These are phyloP conservation scores for Ophonus ardosiacus DNA, from an alignment of 2,888 invertebrate genomes.

Conservation along the genomic window DNA sequence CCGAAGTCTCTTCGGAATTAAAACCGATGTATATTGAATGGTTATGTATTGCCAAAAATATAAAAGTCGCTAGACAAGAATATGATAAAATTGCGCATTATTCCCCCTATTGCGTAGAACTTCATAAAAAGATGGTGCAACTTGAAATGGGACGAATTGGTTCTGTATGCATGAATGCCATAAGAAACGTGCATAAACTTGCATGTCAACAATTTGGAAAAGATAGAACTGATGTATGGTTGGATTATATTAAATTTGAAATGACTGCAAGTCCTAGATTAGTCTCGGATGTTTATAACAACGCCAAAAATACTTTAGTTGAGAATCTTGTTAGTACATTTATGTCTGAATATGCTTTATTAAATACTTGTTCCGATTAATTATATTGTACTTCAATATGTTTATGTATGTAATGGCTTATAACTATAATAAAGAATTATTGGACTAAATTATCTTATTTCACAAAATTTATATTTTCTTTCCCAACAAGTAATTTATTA, in stretches of 20 bases:
- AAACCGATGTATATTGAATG: conserved; percentile 82
- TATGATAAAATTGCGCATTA: conserved; percentile 78
- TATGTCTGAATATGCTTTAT: conserved; percentile 52
- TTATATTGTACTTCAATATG: not conserved
- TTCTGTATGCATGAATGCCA: conserved; percentile 71
- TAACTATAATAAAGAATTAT: too few relatives aligned
- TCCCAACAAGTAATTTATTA: too few relatives aligned
- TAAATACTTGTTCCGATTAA: conserved; percentile 46
- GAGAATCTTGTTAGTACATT: conserved; percentile 52
- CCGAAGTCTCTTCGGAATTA: conserved; percentile 76
- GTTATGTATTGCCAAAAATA: conserved; percentile 74
- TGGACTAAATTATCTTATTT: too few relatives aligned
- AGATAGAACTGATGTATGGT: conserved; percentile 83
- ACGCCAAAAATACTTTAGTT: conserved; percentile 56
- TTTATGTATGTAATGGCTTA: too few relatives aligned
- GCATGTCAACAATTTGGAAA: conserved; percentile 83
- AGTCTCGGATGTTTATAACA: conserved; percentile 54
- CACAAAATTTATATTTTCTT: too few relatives aligned
- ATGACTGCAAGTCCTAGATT: conserved; percentile 25
- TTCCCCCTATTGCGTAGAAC: conserved; percentile 71
- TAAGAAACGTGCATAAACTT: conserved; percentile 81
- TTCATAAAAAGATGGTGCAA: conserved; percentile 74
- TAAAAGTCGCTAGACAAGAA: conserved; percentile 79
- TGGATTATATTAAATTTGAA: conserved; percentile 82
- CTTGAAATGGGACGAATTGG: conserved; percentile 77